These are phyloP conservation scores for Lutjanus erythropterus DNA, from an alignment of 2,113 vertebrate genomes.

Conservation along the genomic window DNA sequence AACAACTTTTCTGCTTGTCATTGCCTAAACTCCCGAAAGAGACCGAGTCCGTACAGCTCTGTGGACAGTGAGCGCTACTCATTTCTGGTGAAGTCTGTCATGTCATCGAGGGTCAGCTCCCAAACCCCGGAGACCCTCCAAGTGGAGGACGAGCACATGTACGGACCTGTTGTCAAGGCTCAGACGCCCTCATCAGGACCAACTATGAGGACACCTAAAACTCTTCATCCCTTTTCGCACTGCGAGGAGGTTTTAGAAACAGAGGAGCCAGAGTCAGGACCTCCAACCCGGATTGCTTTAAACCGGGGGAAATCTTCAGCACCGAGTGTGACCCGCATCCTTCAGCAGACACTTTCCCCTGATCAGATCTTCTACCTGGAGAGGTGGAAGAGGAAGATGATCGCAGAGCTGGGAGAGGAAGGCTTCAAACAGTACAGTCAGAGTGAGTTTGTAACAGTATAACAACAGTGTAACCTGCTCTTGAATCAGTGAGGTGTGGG, in stretches of 20 bases:
- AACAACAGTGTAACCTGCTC: not conserved
- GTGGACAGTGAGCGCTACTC: slow-evolving; percentile 90
- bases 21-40: slow-evolving; percentile 78
- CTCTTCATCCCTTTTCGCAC: slow-evolving; percentile 85
- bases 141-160: slow-evolving; percentile 87
- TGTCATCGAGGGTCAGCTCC: slow-evolving; percentile 81
- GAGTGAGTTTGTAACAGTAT: slow-evolving; percentile 79
- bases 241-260: slow-evolving; percentile 58
- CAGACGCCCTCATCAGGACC: slow-evolving; percentile 54
- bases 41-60: slow-evolving; percentile 87
- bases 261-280: slow-evolving; percentile 49
- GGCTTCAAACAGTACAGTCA: slow-evolving; percentile 91
- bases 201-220: slow-evolving; percentile 73
- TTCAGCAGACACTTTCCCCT: slow-evolving; percentile 91
- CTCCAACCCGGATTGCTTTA: slow-evolving; percentile 83
- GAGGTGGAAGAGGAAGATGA: slow-evolving; percentile 93
- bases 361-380: slow-evolving; percentile 91
- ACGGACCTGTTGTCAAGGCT: slow-evolving; percentile 86
- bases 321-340: slow-evolving; percentile 92
- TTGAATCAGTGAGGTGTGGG: too few relatives aligned
- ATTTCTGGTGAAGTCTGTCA: slow-evolving; percentile 88
- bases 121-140: slow-evolving; percentile 88
- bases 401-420: slow-evolving; percentile 90
- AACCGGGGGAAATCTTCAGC: slow-evolving; percentile 46
- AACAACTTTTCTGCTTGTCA: slow-evolving; percentile 79